Conservation (phyloP, 2,797 vertebrate genomes). For the Enteromius fasciolatus region DNA sequence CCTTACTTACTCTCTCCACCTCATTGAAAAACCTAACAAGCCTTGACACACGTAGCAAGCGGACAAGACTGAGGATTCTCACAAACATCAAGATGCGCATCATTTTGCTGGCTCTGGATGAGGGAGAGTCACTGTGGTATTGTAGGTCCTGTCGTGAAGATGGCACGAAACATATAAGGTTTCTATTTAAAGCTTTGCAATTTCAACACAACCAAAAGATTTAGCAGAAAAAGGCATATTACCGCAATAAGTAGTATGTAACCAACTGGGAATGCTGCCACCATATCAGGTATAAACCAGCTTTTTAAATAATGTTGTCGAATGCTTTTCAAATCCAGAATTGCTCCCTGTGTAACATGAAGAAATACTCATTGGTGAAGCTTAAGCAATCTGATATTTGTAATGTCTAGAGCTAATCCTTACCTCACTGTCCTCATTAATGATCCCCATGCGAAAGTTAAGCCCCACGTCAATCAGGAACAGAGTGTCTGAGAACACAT, state of each 20-base stretch:
- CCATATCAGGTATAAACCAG: constrained; percentile 81
- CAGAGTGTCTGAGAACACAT: constrained; percentile 80
- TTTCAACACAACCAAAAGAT: neutral
- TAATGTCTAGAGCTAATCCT: constrained; percentile 31
- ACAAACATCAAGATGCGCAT: constrained; percentile 83
- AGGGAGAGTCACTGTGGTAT: constrained; percentile 71
- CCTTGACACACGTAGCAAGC: constrained; percentile 77
- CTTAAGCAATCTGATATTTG: neutral
- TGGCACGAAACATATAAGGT: neutral
- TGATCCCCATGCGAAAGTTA: constrained; percentile 82
- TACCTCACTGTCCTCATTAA: constrained; percentile 79
- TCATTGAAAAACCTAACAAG: constrained; percentile 81
- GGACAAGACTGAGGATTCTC: constrained; percentile 78
- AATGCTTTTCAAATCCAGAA: constrained; percentile 79
- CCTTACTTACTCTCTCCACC: constrained; percentile 77
- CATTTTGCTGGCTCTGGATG: constrained; percentile 78
- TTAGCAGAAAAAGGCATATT: constrained; percentile 50
- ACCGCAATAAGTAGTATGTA: constrained; percentile 82
- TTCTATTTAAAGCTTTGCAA: neutral
- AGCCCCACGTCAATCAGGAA: constrained; percentile 80
- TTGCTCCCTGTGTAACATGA: constrained; percentile 70
- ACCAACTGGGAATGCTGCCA: constrained; percentile 81
- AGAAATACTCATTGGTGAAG: constrained; percentile 29
- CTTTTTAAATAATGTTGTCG: constrained; percentile 77
- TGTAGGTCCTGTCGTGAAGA: constrained; percentile 69